These are phyloP conservation scores for Vireo altiloquus DNA, from an alignment of 2,113 vertebrate genomes.

Conservation along the genomic window DNA sequence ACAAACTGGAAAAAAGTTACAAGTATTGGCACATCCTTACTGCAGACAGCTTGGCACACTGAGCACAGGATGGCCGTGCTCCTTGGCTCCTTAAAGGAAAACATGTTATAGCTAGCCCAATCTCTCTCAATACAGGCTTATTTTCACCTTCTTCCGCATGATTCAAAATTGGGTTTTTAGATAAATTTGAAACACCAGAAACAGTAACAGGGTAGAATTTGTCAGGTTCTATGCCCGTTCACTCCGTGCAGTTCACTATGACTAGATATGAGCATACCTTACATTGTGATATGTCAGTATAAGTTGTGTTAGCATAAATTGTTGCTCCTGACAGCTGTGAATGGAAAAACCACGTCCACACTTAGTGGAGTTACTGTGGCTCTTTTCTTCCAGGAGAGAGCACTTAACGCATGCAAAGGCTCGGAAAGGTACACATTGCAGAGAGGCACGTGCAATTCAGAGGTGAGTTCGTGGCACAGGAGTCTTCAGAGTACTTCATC, in stretches of 20 bases:
- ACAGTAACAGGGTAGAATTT: neutral
- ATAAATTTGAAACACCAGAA: neutral
- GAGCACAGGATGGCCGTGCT: neutral
- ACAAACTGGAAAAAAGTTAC: neutral
- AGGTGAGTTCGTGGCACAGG: constrained; percentile 28
- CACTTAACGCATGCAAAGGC: constrained; percentile 60
- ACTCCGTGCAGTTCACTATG: neutral
- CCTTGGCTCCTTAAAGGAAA: neutral
- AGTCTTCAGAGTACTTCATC: neutral
- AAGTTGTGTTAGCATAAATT: neutral
- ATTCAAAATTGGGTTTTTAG: neutral
- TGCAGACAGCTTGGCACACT: neutral
- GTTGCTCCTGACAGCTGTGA: neutral
- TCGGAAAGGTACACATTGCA: neutral
- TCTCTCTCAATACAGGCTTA: neutral
- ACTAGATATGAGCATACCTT: accelerated
- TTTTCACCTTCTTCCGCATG: neutral
- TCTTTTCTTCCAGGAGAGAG: constrained; percentile 63
- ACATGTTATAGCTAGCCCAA: neutral
- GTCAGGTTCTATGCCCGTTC: neutral
- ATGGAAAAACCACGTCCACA: neutral
- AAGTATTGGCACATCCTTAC: neutral
- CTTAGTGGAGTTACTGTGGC: neutral
- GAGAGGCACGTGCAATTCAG: constrained; percentile 43
- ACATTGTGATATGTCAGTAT: neutral